Percentiles rank a stretch among this genome's conserved stretches.
Evolutionary conservation across 2,888 invertebrate genomes (phyloP).

Genomic region (Sthenelais limicola): DNA sequence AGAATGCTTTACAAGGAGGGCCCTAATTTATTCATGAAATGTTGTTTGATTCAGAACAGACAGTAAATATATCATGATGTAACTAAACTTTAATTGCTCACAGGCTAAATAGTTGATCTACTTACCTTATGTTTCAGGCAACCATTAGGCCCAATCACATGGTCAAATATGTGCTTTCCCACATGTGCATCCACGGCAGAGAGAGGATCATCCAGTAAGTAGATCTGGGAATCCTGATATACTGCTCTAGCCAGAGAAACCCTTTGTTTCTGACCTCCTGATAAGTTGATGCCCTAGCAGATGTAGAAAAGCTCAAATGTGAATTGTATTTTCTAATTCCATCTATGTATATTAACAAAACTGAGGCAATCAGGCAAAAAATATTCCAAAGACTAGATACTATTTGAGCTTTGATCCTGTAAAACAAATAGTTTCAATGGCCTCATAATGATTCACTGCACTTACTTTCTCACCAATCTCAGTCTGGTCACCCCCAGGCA

Average conservation of each 20-base stretch:
- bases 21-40: too few species aligned
- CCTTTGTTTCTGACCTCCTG: slow-evolving; percentile 41
- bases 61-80: too few species aligned
- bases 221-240: slow-evolving; percentile 73
- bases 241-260: slow-evolving; percentile 34
- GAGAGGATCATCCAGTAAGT: slow-evolving; percentile 93
- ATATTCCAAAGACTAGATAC: neutral
- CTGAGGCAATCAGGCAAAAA: too few species aligned
- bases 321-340: neutral
- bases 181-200: slow-evolving; percentile 98
- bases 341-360: neutral
- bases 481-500: slow-evolving; percentile 75
- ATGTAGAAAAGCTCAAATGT: neutral
- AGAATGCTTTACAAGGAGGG: too few species aligned
- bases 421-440: too few species aligned
- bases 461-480: slow-evolving; percentile 77
- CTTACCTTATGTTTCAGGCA: slow-evolving; percentile 71
- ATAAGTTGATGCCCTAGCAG: slow-evolving; percentile 37
- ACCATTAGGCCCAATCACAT: slow-evolving; percentile 86
- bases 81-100: too few species aligned
- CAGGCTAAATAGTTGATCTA: too few species aligned
- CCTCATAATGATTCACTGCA: slow-evolving; percentile 55
- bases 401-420: neutral
- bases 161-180: slow-evolving; percentile 96
- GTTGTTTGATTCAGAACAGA: too few species aligned